Evolutionary conservation across 2,888 invertebrate species (phyloP), one percentile per base, ranked within the genome.

Genomic region (Apantesis nais): DNA sequence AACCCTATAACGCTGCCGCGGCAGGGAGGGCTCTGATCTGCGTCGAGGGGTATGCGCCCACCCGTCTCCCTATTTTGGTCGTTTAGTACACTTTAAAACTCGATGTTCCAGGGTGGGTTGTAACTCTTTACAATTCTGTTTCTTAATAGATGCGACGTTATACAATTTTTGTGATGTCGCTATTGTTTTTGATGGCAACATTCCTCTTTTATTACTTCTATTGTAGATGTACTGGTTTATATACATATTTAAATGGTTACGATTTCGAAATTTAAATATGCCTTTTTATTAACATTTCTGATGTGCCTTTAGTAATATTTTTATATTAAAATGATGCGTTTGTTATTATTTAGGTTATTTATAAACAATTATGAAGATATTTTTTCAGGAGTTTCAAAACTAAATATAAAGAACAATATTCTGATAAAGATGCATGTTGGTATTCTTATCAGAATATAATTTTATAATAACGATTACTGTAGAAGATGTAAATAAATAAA

Each of bases 1-100:
- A 87, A 86, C 85, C 80, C 67, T 79, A 85, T 84, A 84, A 84
- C 82, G 77, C 81, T 73, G 68, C 69, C 60, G 69, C 74, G 76
- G 74, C 62, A 55, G 71, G 75, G 72, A 71, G n/a, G n/a, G 74
- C 76, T 37, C 73, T 66, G 39, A 74, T 68, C 72, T 76, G 68
- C 68, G 71, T 73, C 70, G 74, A 76, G 74, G 73, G 72, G 29
- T 70, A 67, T 68, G 66, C 71, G 55, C 71, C 74, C 58, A 62
- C 60, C 70, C 55, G 62, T 74, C 78, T 72, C 74, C 79, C 71
- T 78, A 76, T 83, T 74, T 79, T 74, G 71, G 78, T 77, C 79
- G 78, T 78, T 82, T 82, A 79, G 78, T 79, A 73, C 71, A 82
- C 78, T 79, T 80, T 83, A 84, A 86, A 85, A 82, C 81, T 85